A percentile compares a stretch with the other conserved stretches of the same genome.
These are phyloP conservation scores for Saccostrea cuccullata DNA, from an alignment of 1,140 invertebrate species.

Conservation along the genomic window DNA sequence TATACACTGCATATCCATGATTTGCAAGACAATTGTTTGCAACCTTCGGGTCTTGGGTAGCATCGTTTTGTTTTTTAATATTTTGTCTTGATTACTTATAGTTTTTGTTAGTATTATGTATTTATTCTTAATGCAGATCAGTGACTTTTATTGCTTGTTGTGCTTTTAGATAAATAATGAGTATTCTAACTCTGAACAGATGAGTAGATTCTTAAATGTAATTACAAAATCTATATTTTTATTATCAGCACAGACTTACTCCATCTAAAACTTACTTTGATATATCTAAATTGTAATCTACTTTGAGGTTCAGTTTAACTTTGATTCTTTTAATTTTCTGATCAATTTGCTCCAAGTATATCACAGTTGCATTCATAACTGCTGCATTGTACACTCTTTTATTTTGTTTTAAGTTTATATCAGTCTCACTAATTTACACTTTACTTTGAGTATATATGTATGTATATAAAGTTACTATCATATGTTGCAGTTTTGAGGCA, in stretches of 20 bases:
- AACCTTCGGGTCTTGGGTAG: background rate
- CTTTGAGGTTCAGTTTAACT: background rate
- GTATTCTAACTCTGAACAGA: slow-evolving; percentile 21
- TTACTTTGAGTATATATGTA: no score
- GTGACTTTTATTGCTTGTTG: background rate
- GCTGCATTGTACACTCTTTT: no score
- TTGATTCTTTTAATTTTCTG: no score
- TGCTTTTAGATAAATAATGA: slow-evolving; percentile 21
- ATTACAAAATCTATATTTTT: background rate
- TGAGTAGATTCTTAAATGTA: slow-evolving; percentile 28
- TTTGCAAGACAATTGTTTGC: background rate
- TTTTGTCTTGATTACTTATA: background rate
- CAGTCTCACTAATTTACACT: no score
- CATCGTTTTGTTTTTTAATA: background rate
- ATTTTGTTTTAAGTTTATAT: no score
- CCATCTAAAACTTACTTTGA: background rate
- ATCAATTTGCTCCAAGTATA: no score
- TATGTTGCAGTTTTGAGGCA: no score
- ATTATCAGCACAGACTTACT: slow-evolving; percentile 6
- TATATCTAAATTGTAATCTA: background rate
- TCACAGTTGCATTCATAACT: no score
- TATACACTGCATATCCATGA: slow-evolving; percentile 1
- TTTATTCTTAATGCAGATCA: no score
- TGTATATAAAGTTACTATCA: no score
- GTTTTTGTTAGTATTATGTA: background rate